Base-by-base conservation (phyloP, 2,888 invertebrate genomes). In the Brachycybe producta region DNA sequence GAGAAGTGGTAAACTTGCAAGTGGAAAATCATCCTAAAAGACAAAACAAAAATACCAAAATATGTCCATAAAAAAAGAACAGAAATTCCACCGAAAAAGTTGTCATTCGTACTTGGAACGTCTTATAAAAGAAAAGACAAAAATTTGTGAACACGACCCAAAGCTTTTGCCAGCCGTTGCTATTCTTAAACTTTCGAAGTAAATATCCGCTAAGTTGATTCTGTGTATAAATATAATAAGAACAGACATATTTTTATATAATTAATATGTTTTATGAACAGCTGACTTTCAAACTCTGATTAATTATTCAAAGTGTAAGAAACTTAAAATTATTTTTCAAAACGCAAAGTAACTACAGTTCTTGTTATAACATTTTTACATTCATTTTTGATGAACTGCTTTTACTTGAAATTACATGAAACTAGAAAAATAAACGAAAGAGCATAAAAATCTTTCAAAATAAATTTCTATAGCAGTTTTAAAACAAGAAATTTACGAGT, bases 71-170 rank as follows among this genome's bases (percentile, higher is more conserved):
- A 11, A 49, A 19, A n/a, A n/a, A n/a, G n/a, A n/a, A n/a, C n/a
- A n/a, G n/a, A 38, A 13, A 38, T 7, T 7, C n/a, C 7, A 38
- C n/a, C n/a, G n/a, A n/a, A n/a, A n/a, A n/a, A n/a, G n/a, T n/a
- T n/a, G n/a, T 8, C 8, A 11, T 8, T 42, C 24, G 61, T 62
- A 75, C 76, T 72, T 86, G 84, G 73, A 86, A 92, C 54, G 87
- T 86, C 72, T 95, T 97, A 74, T 95, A 97, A 74, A 98, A 98
- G 72, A 88, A 95, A 50, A 98, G 74, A 62, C 94, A 91, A 70
- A 91, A 92, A 56, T 91, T 85, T 2, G 94, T 91, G 67, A 94
- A 91, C 34, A 95, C 92, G 17, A 97, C 95, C 95, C 95, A 98
- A 36, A 98, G 74, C 65, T 92, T 92, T 73, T 98, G 97, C 97